Evolutionary conservation across 2,113 vertebrate species (phyloP).

Genomic region (Leptosomus discolor): DNA sequence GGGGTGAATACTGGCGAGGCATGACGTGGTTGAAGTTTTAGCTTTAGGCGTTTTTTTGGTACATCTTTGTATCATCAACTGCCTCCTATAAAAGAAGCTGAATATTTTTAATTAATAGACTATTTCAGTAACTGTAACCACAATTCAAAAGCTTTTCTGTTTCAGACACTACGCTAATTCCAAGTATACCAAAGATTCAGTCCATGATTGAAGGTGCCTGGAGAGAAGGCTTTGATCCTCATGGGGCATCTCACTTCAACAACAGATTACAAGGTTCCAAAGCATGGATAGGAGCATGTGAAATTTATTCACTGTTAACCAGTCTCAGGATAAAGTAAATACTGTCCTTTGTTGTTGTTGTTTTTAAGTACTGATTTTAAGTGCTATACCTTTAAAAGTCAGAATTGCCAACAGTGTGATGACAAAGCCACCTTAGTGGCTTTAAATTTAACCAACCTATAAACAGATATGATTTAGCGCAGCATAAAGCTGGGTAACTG

Average conservation of each 20-base stretch:
- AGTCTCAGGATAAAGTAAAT: slow-evolving; percentile 85
- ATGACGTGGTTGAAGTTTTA: not conserved
- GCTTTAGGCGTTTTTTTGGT: not conserved
- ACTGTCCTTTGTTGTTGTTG: not conserved
- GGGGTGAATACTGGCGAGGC: not conserved
- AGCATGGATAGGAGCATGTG: slow-evolving; percentile 95
- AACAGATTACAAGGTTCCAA: slow-evolving; percentile 82
- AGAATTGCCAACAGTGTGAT: not conserved
- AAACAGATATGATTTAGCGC: not conserved
- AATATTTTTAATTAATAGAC: not conserved
- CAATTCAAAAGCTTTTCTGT: slow-evolving; percentile 17
- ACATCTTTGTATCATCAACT: not conserved
- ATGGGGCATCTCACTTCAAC: slow-evolving; percentile 89
- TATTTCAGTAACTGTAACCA: not conserved
- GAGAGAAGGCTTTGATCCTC: slow-evolving; percentile 90
- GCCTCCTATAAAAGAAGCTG: not conserved
- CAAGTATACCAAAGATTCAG: slow-evolving; percentile 90
- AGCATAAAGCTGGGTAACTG: not conserved
- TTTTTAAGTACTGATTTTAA: not conserved
- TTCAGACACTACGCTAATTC: slow-evolving; percentile 76
- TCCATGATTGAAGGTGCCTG: slow-evolving; percentile 90
- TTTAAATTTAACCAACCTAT: not conserved
- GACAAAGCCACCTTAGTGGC: not conserved
- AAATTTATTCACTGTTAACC: slow-evolving; percentile 90
- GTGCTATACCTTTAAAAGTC: not conserved